These are phyloP conservation scores for Silurus asotus DNA, from an alignment of 2,113 vertebrate species.

Conservation along the genomic window DNA sequence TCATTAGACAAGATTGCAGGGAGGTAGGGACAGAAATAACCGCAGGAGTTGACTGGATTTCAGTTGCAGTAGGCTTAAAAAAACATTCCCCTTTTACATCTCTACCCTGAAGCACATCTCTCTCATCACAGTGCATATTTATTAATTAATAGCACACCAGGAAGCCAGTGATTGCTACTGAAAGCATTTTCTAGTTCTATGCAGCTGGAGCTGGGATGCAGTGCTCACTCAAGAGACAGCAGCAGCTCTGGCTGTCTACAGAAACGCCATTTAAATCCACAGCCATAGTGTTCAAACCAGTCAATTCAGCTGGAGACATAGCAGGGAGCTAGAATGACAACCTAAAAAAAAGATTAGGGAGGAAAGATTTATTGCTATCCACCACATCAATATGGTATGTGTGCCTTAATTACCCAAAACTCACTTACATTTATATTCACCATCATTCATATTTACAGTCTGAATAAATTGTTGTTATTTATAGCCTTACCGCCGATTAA, in stretches of 20 bases:
- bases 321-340: not conserved
- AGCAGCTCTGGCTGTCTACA: constrained; percentile 1
- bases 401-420: not conserved
- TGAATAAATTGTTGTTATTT: not conserved
- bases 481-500: not conserved
- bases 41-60: not conserved
- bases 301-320: not conserved
- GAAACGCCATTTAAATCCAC: not conserved
- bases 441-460: not conserved
- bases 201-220: not conserved
- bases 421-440: not conserved
- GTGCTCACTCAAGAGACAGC: not conserved
- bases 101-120: constrained; percentile 35
- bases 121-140: constrained; percentile 27
- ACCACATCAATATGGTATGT: not conserved
- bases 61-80: not conserved
- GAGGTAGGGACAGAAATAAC: not conserved
- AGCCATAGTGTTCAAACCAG: not conserved
- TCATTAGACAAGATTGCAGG: not conserved
- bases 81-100: not conserved
- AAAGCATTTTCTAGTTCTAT: constrained; percentile 7
- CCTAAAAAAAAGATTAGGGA: not conserved
- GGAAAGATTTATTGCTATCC: not conserved
- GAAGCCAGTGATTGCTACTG: not conserved
- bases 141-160: constrained; percentile 35